Evolutionary conservation across 2,797 vertebrate genomes (phyloP).

Genomic region (Sebastiscus tertius): DNA sequence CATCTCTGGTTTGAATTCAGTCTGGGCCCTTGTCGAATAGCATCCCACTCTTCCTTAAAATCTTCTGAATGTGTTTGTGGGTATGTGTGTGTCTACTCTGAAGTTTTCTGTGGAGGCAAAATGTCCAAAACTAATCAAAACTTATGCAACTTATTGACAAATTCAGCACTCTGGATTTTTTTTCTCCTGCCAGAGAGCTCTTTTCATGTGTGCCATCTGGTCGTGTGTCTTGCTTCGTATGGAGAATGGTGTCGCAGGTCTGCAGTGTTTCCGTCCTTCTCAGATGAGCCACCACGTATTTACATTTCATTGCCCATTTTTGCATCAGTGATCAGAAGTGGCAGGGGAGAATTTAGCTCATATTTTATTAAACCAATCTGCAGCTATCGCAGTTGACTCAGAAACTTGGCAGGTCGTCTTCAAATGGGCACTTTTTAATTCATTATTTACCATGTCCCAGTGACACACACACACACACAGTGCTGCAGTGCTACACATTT

Average conservation of each 20-base stretch:
- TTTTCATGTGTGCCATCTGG: background rate
- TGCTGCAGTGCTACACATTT: constrained; percentile 6
- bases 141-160: constrained; percentile 6
- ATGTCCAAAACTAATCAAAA: constrained; percentile 39
- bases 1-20: constrained; percentile 16
- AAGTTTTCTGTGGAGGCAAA: constrained; percentile 18
- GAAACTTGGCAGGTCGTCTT: constrained; percentile 63
- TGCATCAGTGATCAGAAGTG: constrained; percentile 58
- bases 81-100: constrained; percentile 2
- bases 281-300: constrained; percentile 34
- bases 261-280: background rate
- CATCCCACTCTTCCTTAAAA: constrained; percentile 37
- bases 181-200: background rate
- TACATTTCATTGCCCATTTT: constrained; percentile 62
- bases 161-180: background rate
- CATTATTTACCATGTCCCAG: constrained; percentile 66
- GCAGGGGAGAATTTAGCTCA: constrained; percentile 69
- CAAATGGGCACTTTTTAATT: constrained; percentile 67
- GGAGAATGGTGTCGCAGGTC: constrained; percentile 11
- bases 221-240: background rate
- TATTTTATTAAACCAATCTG: constrained; percentile 74
- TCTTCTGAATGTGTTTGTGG: background rate
- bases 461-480: constrained; percentile 1
- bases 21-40: constrained; percentile 22
- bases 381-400: constrained; percentile 59